Base-by-base conservation (phyloP, 2,888 invertebrate species). In the Parthenolecanium corni region DNA sequence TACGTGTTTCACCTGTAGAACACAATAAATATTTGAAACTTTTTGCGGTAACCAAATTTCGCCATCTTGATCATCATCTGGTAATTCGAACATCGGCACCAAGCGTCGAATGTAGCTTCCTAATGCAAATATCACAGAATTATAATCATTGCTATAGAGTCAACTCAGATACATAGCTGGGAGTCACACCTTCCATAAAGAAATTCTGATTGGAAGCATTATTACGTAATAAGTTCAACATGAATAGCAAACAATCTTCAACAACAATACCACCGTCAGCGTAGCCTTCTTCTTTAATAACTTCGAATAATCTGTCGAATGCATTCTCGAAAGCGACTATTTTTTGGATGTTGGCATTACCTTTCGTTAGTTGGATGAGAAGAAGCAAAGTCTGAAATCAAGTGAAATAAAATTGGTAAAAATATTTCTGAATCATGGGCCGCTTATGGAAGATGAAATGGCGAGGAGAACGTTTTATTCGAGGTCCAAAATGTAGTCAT, bases 281-380 rank as follows among this genome's bases (percentile, higher is more conserved):
- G 69, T 84, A 87, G 3, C 94, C 94, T 75, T 97, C 97, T 64
- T 88, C 85, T 2, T 79, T 80, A 12, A 99, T 87, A 11, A 98
- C 93, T 73, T 93, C 92, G 69, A 97, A 87, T 25, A 99, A 77
- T 68, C 89, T 81, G 74, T 96, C 96, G 72, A 98, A 99, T 0
- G 95, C 95, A 76, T 96, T 97, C 74, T 99, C 97, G 74, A 97
- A 99, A 0, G 97, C 96, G 0, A 99, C 94, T 70, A 99, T 96
- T 76, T 97, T 98, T 74, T 97, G 96, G 70, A 97, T 93, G 73
- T 94, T 96, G 0, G 94, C 89, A 76, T 98, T 96, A 14, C 88
- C 87, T 78, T 88, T 86, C 0, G 96, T 96, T 69, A 99, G 75
- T 70, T 93, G 90, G 67, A 90, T 90, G 0, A 99, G 78, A 52